Percentiles rank a stretch among this genome's conserved stretches.
These are phyloP conservation scores for Drosophila lutescens DNA, from an alignment of 2,888 invertebrate species.

Conservation along the genomic window DNA sequence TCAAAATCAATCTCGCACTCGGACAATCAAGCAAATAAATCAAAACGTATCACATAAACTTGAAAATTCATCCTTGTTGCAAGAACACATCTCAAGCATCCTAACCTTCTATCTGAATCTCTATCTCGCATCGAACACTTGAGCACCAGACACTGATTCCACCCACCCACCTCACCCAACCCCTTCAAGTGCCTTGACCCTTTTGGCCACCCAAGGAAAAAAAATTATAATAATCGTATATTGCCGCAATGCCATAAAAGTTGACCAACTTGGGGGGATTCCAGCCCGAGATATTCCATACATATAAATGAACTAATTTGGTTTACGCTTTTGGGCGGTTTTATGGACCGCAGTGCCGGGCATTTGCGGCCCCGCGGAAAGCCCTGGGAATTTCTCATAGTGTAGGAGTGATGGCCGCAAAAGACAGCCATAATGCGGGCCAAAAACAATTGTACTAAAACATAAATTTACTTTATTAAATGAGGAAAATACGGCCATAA, in stretches of 20 bases:
- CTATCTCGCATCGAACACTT: slow-evolving; percentile 27
- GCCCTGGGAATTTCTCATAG: slow-evolving; percentile 75
- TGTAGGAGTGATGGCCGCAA: slow-evolving; percentile 51
- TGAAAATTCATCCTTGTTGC: slow-evolving; percentile 13
- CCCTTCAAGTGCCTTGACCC: slow-evolving; percentile 47
- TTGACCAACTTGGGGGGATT: slow-evolving; percentile 57
- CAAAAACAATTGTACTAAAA: slow-evolving; percentile 60
- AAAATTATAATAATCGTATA: slow-evolving; percentile 40
- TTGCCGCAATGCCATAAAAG: slow-evolving; percentile 66
- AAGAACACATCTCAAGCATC: slow-evolving; percentile 10
- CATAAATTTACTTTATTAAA: slow-evolving; percentile 76
- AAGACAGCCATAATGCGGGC: slow-evolving; percentile 14
- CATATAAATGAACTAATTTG: slow-evolving; percentile 76
- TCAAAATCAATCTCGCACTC: neutral
- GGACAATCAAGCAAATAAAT: slow-evolving; percentile 11
- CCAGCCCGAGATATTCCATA: slow-evolving; percentile 23
- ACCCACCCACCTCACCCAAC: neutral
- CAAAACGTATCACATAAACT: slow-evolving; percentile 24
- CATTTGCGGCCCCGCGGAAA: slow-evolving; percentile 17
- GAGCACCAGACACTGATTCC: slow-evolving; percentile 21
- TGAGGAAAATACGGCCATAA: slow-evolving; percentile 73
- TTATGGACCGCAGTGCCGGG: slow-evolving; percentile 49
- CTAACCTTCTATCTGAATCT: slow-evolving; percentile 30
- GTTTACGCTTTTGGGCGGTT: slow-evolving; percentile 50
- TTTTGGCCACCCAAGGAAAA: slow-evolving; percentile 32